phyloP scores from a whole-genome alignment of 2,797 vertebrate species.

The Dallia pectoralis region DNA sequence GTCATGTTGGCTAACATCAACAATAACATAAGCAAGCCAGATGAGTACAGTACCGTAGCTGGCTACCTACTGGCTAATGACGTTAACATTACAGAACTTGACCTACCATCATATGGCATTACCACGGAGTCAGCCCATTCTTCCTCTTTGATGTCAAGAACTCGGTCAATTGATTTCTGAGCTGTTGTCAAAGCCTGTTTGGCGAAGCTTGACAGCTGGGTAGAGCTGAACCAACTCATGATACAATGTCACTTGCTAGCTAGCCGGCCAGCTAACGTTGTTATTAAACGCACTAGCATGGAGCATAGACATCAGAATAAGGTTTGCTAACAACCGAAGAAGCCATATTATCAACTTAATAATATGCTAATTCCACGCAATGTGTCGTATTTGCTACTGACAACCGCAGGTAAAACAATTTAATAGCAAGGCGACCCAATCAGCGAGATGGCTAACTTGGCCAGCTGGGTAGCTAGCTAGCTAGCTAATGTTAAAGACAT shows the following conservation, averaged over 20 bases:
- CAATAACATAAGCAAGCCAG: no score
- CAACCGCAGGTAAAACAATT: neutral
- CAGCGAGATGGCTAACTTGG: neutral
- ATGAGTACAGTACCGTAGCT: no score
- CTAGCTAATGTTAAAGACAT: constrained; percentile 30
- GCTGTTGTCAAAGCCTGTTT: constrained; percentile 97
- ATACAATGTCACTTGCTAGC: constrained; percentile 1
- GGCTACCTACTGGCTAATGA: neutral
- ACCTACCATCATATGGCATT: constrained; percentile 80
- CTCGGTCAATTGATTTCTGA: constrained; percentile 97
- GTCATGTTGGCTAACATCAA: no score
- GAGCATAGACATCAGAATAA: neutral
- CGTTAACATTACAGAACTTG: neutral
- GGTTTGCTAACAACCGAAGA: constrained; percentile 13
- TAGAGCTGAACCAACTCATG: constrained; percentile 99
- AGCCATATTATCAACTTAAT: neutral
- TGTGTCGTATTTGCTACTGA: neutral
- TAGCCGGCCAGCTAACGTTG: neutral
- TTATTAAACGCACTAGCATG: neutral
- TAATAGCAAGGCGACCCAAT: neutral
- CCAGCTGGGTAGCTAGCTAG: constrained; percentile 8
- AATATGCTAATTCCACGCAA: constrained; percentile 7
- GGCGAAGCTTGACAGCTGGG: constrained; percentile 94
- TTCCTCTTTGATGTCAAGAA: constrained; percentile 95
- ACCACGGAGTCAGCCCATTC: constrained; percentile 83